Percentiles rank a stretch among this genome's conserved stretches.
phyloP scores from a whole-genome alignment of 1,140 invertebrate genomes.

The Vollenhovia emeryi region DNA sequence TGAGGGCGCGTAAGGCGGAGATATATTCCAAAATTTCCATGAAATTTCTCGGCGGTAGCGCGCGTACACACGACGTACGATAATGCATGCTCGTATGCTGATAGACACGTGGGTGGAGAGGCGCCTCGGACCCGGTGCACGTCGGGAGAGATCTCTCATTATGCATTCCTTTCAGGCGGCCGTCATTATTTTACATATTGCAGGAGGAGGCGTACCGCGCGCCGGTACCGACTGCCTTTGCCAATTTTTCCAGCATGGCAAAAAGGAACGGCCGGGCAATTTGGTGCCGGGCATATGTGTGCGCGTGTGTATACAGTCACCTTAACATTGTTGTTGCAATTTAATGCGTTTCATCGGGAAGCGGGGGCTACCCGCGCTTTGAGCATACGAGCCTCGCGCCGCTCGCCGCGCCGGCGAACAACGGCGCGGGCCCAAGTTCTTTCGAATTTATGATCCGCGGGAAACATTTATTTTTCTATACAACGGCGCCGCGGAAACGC shows the following conservation, averaged over 20 bases:
- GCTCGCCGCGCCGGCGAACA: conserved; percentile 16
- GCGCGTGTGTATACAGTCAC: conserved; percentile 24
- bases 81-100: conserved; percentile 74
- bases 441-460: conserved; percentile 55
- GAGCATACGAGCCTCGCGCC: conserved; percentile 1
- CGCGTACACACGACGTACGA: conserved; percentile 64
- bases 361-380: conserved; percentile 31
- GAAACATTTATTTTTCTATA: conserved; percentile 51
- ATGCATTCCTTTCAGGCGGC: conserved; percentile 77
- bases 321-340: conserved; percentile 66
- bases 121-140: conserved; percentile 72
- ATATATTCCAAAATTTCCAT: conserved; percentile 70
- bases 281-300: conserved; percentile 59
- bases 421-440: conserved; percentile 37
- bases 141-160: conserved; percentile 74
- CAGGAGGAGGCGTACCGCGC: conserved; percentile 73
- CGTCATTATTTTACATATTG: conserved; percentile 78
- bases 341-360: conserved; percentile 58
- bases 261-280: conserved; percentile 76
- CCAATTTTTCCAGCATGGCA: conserved; percentile 73
- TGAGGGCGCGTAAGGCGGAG: conserved; percentile 37
- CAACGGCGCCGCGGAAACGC: conserved; percentile 48
- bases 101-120: conserved; percentile 72
- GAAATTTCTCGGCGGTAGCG: conserved; percentile 71
- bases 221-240: conserved; percentile 70